These are phyloP conservation scores for Hyles euphorbiae DNA, from an alignment of 1,140 invertebrate species.

Conservation along the genomic window DNA sequence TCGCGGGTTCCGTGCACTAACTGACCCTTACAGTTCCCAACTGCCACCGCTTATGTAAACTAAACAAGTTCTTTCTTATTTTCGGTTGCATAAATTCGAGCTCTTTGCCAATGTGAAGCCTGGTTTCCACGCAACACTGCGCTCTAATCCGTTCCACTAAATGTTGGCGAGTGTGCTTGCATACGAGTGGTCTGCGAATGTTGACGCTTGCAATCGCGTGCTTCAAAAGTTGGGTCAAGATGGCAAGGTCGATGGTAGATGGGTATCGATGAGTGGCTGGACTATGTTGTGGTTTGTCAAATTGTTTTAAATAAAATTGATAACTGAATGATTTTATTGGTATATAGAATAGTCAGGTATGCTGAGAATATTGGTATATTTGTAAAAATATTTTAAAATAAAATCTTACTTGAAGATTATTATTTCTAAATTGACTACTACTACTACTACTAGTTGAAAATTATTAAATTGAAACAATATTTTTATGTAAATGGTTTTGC, in stretches of 20 bases:
- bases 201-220: neutral
- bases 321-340: no score
- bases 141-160: slow-evolving; percentile 58
- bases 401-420: no score
- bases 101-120: slow-evolving; percentile 59
- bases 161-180: slow-evolving; percentile 38
- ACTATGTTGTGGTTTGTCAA: no score
- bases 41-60: slow-evolving; percentile 49
- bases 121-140: slow-evolving; percentile 61
- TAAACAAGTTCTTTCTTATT: slow-evolving; percentile 64
- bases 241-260: neutral
- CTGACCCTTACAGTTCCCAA: slow-evolving; percentile 40
- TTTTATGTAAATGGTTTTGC: no score
- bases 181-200: slow-evolving; percentile 38
- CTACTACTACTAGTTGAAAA: no score
- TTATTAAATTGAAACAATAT: no score
- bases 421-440: no score
- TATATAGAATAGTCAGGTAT: no score
- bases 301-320: no score
- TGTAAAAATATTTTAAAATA: no score
- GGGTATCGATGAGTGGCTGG: no score
- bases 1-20: slow-evolving; percentile 29
- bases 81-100: slow-evolving; percentile 63
- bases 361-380: no score
- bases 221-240: slow-evolving; percentile 23